A percentile compares a stretch with the other conserved stretches of the same genome.
Evolutionary conservation across 2,113 vertebrate species (phyloP).

Genomic region (Nycticorax nycticorax): DNA sequence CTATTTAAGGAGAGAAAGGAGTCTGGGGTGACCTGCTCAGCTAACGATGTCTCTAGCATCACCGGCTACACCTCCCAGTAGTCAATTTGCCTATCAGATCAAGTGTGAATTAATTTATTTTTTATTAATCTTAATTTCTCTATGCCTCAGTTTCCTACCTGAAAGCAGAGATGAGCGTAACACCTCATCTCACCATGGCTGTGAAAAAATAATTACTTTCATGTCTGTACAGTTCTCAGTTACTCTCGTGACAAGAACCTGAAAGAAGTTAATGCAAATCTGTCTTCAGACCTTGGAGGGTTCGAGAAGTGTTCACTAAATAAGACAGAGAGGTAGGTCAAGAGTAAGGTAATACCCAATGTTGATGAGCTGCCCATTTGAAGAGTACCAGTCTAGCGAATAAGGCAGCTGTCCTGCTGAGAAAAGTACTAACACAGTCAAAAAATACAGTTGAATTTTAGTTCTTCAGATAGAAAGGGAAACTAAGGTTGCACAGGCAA

Average conservation of each 20-base stretch:
- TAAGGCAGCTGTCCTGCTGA: not conserved
- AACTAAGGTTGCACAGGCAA: not conserved
- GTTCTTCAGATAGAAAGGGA: not conserved
- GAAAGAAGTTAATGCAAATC: not conserved
- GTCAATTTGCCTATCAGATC: not conserved
- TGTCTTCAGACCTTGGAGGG: not conserved
- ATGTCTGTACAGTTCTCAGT: not conserved
- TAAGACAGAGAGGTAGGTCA: not conserved
- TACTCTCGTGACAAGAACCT: not conserved
- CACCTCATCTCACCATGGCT: not conserved
- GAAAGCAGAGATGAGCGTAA: not conserved
- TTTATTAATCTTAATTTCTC: not conserved
- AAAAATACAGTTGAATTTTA: not conserved
- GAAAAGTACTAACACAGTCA: fast-evolving
- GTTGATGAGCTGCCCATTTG: not conserved
- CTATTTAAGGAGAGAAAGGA: not conserved
- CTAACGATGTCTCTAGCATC: not conserved
- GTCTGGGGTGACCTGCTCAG: not conserved
- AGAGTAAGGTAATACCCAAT: not conserved
- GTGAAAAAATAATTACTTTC: not conserved
- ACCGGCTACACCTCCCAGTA: not conserved
- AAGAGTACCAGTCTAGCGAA: not conserved
- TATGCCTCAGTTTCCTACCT: not conserved
- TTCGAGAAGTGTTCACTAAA: not conserved
- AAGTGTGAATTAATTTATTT: not conserved